These are phyloP conservation scores for Tragulus kanchil DNA, from an alignment of 2,113 vertebrate genomes.

Conservation along the genomic window DNA sequence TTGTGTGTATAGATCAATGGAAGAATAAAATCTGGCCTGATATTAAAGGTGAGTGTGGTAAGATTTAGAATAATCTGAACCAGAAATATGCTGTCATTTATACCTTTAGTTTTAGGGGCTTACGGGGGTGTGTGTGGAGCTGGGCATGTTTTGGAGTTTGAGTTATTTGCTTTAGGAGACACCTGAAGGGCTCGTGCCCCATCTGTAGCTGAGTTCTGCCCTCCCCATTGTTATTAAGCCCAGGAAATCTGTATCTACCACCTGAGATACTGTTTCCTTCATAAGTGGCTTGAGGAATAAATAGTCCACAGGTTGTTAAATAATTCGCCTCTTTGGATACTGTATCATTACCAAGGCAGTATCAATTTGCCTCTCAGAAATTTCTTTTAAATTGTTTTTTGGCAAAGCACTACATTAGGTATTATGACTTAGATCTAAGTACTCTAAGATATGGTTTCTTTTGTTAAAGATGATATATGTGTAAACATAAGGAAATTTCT, in stretches of 20 bases:
- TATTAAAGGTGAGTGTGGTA: slow-evolving; percentile 90
- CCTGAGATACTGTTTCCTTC: neutral
- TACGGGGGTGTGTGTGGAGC: neutral
- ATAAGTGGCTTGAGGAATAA: neutral
- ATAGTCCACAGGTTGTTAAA: neutral
- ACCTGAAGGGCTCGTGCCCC: neutral
- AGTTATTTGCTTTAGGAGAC: slow-evolving; percentile 33
- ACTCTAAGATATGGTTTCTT: neutral
- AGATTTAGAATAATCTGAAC: neutral
- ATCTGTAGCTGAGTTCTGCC: neutral
- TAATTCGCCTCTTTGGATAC: neutral
- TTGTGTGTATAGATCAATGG: slow-evolving; percentile 95
- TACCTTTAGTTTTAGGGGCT: slow-evolving; percentile 1
- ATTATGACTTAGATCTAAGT: neutral
- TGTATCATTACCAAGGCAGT: neutral
- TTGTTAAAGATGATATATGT: neutral
- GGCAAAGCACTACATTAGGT: slow-evolving; percentile 26
- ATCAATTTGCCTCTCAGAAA: neutral
- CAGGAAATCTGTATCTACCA: neutral
- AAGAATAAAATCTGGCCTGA: slow-evolving; percentile 95
- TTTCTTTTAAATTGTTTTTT: slow-evolving; percentile 54
- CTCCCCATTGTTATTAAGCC: neutral
- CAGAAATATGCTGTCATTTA: slow-evolving; percentile 14
- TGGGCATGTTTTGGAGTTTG: neutral
- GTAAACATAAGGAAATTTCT: neutral